These are phyloP conservation scores for Podilymbus podiceps DNA, from an alignment of 2,113 vertebrate species.

Conservation along the genomic window DNA sequence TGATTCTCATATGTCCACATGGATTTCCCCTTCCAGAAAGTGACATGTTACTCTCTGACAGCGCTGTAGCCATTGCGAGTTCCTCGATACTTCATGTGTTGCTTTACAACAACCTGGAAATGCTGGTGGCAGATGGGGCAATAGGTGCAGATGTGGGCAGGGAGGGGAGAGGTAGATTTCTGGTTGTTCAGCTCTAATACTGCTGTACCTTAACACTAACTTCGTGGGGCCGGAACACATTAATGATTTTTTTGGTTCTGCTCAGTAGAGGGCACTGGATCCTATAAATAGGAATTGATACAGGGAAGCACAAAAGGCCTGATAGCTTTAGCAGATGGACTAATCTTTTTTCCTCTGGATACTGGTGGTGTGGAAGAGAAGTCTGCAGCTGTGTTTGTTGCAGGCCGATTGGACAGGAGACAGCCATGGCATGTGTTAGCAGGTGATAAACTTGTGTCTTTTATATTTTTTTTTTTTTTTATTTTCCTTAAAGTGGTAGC, in stretches of 20 bases:
- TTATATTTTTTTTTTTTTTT: background rate
- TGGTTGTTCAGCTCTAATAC: background rate
- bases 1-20: constrained; percentile 11
- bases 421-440: background rate
- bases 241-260: background rate
- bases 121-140: background rate
- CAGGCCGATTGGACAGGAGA: background rate
- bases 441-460: background rate
- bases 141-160: background rate
- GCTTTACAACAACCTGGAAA: background rate
- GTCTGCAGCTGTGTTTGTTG: background rate
- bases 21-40: constrained; percentile 12
- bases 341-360: background rate
- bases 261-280: constrained; percentile 57
- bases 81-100: background rate
- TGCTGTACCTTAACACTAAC: background rate
- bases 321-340: constrained; percentile 41
- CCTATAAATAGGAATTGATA: background rate
- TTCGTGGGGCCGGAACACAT: background rate
- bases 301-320: background rate
- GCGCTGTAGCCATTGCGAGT: background rate
- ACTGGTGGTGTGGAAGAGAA: background rate
- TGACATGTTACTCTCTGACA: background rate
- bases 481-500: constrained; percentile 31
- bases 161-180: background rate